phyloP scores from a whole-genome alignment of 1,140 invertebrate genomes.

The Cyclargus thomasi region DNA sequence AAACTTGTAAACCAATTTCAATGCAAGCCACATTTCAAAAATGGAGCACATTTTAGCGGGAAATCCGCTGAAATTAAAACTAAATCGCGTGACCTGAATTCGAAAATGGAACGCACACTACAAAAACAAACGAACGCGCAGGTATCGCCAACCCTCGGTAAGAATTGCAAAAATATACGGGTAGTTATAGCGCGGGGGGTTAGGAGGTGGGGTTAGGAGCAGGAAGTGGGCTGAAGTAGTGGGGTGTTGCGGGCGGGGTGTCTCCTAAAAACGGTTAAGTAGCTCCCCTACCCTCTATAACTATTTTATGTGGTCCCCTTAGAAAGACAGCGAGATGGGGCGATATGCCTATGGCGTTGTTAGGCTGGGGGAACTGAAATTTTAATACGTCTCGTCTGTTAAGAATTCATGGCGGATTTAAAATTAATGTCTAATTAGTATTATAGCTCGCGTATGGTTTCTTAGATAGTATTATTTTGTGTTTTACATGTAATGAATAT shows the following conservation, averaged over 20 bases:
- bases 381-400: constrained; percentile 67
- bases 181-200: constrained; percentile 53
- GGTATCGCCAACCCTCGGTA: constrained; percentile 63
- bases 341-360: constrained; percentile 55
- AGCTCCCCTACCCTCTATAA: constrained; percentile 71
- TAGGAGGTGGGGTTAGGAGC: constrained; percentile 39
- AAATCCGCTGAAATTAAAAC: constrained; percentile 67
- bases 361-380: constrained; percentile 59
- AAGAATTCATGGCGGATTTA: constrained; percentile 70
- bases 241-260: constrained; percentile 59
- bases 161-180: constrained; percentile 71
- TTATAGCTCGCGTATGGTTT: constrained; percentile 20
- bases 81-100: constrained; percentile 67
- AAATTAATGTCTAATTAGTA: constrained; percentile 68
- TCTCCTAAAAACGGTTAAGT: constrained; percentile 75
- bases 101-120: constrained; percentile 46
- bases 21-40: constrained; percentile 31
- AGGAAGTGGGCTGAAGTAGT: constrained; percentile 62
- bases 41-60: constrained; percentile 37
- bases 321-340: constrained; percentile 70
- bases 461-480: neutral
- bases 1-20: constrained; percentile 21
- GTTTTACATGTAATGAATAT: neutral
- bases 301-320: constrained; percentile 74
- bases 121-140: constrained; percentile 57